These are phyloP conservation scores for Phaonia tiefii DNA, from an alignment of 2,888 invertebrate genomes.

Conservation along the genomic window DNA sequence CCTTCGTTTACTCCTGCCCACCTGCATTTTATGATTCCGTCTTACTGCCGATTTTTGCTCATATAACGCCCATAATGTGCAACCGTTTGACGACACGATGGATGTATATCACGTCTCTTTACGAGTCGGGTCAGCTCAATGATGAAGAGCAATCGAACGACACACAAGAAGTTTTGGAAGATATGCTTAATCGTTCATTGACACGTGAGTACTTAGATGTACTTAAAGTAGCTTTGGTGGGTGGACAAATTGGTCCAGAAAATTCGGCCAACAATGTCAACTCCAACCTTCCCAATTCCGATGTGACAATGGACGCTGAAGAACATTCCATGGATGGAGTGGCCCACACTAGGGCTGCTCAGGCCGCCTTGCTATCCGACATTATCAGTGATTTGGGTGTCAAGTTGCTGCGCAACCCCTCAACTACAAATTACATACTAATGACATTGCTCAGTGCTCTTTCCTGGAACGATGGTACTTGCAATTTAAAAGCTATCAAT, in stretches of 20 bases:
- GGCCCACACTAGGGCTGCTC: conserved; percentile 81
- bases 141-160: conserved; percentile 89
- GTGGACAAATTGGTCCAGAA: conserved; percentile 82
- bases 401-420: conserved; percentile 85
- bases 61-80: conserved; percentile 88
- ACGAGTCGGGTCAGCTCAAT: conserved; percentile 88
- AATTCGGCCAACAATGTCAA: conserved; percentile 67
- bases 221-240: conserved; percentile 88
- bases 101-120: conserved; percentile 89
- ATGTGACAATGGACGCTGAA: conserved; percentile 84
- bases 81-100: conserved; percentile 87
- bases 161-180: conserved; percentile 91
- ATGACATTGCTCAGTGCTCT: conserved; percentile 84
- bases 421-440: conserved; percentile 85
- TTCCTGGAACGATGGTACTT: conserved; percentile 93
- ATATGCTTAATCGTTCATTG: conserved; percentile 91
- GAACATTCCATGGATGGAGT: conserved; percentile 87
- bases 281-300: conserved; percentile 63
- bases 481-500: conserved; percentile 89
- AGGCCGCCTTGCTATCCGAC: conserved; percentile 83
- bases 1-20: conserved; percentile 92
- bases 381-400: conserved; percentile 91
- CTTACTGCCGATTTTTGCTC: conserved; percentile 89
- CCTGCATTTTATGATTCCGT: conserved; percentile 89
- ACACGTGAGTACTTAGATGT: conserved; percentile 94